Evolutionary conservation across 1,140 invertebrate genomes (phyloP).

Genomic region (Sitodiplosis mosellana): DNA sequence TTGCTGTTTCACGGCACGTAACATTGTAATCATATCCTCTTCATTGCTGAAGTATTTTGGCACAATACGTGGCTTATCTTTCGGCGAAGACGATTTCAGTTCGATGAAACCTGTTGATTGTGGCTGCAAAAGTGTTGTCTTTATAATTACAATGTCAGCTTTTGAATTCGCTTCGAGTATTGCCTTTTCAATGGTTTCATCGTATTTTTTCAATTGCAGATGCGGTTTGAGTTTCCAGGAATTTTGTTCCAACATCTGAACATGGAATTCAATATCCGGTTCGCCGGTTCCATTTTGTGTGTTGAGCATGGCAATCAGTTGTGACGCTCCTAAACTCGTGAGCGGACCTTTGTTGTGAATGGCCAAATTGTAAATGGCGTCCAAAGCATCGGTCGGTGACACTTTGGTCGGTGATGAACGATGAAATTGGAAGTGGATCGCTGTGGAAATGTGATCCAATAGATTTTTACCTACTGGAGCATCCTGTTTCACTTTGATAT

Average conservation of each 20-base stretch:
- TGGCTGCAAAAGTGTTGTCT: constrained; percentile 23
- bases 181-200: not conserved
- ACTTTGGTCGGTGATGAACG: not conserved
- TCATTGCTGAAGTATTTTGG: constrained; percentile 55
- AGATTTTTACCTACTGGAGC: constrained; percentile 38
- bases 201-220: not conserved
- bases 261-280: not conserved
- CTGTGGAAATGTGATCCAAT: constrained; percentile 20
- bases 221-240: not conserved
- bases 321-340: not conserved
- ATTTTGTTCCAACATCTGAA: too few species aligned
- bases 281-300: not conserved
- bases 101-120: constrained; percentile 22
- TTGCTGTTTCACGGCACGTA: constrained; percentile 34
- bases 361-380: not conserved
- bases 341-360: not conserved
- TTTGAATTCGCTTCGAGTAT: not conserved
- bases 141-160: not conserved
- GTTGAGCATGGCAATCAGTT: not conserved
- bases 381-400: not conserved
- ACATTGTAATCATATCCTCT: constrained; percentile 41
- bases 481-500: constrained; percentile 24
- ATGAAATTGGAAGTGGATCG: constrained; percentile 9
- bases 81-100: constrained; percentile 12
- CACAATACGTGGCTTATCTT: constrained; percentile 44